These are phyloP conservation scores for Gadopsis marmoratus DNA, from an alignment of 2,797 vertebrate species.

Conservation along the genomic window DNA sequence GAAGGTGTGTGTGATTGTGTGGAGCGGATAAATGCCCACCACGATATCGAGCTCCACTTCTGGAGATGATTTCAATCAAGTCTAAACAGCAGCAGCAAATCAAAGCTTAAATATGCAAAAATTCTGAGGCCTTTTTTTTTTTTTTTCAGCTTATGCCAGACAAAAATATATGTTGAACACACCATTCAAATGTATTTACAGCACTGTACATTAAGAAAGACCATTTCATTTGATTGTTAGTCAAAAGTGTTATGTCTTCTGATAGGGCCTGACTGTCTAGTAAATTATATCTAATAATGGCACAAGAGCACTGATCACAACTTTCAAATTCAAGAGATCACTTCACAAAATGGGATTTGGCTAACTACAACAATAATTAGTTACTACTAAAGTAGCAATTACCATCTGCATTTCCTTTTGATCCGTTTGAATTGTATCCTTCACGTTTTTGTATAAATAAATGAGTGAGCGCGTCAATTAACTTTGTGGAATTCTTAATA, in stretches of 20 bases:
- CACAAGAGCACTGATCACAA: conserved; percentile 86
- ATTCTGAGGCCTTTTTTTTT: conserved; percentile 82
- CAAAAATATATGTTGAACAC: conserved; percentile 86
- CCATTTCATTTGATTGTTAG: conserved; percentile 77
- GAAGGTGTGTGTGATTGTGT: conserved; percentile 67
- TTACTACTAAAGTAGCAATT: conserved; percentile 70
- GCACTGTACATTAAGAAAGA: conserved; percentile 86
- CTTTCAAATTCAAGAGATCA: conserved; percentile 84
- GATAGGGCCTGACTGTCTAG: conserved; percentile 72
- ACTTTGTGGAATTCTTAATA: conserved; percentile 80
- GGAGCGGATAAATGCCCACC: conserved; percentile 75
- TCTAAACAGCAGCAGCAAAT: conserved; percentile 82
- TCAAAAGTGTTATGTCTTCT: conserved; percentile 71
- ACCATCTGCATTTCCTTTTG: conserved; percentile 69
- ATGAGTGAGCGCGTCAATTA: conserved; percentile 73
- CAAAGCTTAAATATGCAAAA: conserved; percentile 79
- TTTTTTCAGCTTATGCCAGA: conserved; percentile 79
- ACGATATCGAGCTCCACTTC: conserved; percentile 70
- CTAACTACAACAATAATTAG: conserved; percentile 81
- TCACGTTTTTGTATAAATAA: conserved; percentile 75
- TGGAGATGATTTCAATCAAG: conserved; percentile 78
- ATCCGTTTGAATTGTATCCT: conserved; percentile 61
- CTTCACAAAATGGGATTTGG: conserved; percentile 83
- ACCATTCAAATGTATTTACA: conserved; percentile 90
- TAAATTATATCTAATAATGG: conserved; percentile 81